A percentile compares a stretch with the other conserved stretches of the same genome.
Evolutionary conservation across 2,888 invertebrate genomes (phyloP).

Genomic region (Halocaridina rubra): DNA sequence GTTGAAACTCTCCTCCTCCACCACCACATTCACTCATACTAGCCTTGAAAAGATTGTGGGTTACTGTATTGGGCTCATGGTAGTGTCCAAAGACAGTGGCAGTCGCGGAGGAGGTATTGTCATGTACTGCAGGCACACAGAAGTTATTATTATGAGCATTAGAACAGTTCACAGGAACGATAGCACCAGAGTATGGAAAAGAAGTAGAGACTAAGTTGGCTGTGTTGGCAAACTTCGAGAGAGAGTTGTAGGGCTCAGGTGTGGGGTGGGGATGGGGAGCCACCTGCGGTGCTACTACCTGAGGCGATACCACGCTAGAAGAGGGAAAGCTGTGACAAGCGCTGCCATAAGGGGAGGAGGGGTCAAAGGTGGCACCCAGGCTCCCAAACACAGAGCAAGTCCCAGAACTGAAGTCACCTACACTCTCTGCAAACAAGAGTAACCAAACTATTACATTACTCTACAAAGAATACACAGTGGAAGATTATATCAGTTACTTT

Average conservation of each 20-base stretch:
- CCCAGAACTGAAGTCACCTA: slow-evolving; percentile 58
- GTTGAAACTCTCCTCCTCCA: slow-evolving; percentile 47
- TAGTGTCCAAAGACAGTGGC: slow-evolving; percentile 48
- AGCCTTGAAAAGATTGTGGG: slow-evolving; percentile 42
- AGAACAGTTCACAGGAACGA: slow-evolving; percentile 47
- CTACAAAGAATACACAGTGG: too few species aligned
- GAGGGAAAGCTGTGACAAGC: slow-evolving; percentile 48
- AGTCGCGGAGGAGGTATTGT: slow-evolving; percentile 12
- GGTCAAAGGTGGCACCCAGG: slow-evolving; percentile 45
- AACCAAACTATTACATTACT: neutral
- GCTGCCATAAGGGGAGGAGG: slow-evolving; percentile 43
- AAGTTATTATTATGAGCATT: slow-evolving; percentile 52
- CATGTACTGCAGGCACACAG: slow-evolving; percentile 47
- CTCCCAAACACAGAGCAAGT: slow-evolving; percentile 56
- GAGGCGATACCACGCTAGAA: slow-evolving; percentile 38
- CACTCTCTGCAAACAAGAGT: slow-evolving; percentile 51
- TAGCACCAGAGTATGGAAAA: slow-evolving; percentile 49
- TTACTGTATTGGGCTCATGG: slow-evolving; percentile 21
- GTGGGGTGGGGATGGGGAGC: slow-evolving; percentile 27
- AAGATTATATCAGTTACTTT: too few species aligned
- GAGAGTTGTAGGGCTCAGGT: slow-evolving; percentile 49
- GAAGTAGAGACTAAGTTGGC: slow-evolving; percentile 47
- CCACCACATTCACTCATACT: slow-evolving; percentile 39
- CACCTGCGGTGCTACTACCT: slow-evolving; percentile 20
- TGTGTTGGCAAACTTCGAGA: slow-evolving; percentile 50